phyloP scores from a whole-genome alignment of 2,888 invertebrate genomes.

The Tetragonisca angustula region DNA sequence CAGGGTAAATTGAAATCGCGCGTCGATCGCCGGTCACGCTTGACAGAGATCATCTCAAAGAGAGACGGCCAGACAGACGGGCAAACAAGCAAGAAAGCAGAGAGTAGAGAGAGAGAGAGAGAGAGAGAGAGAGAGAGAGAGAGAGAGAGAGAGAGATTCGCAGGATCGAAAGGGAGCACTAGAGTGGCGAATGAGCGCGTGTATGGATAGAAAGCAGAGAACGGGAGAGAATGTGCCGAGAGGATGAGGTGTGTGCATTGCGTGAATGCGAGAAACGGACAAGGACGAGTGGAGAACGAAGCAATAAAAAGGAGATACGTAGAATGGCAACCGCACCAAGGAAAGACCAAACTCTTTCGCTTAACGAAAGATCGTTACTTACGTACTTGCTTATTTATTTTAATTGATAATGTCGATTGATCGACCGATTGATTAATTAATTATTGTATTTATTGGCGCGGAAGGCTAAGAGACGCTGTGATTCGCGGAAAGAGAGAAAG shows the following conservation, averaged over 20 bases:
- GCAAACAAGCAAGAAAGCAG: constrained; percentile 1
- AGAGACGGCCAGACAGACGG: constrained; percentile 46
- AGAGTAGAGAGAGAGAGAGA: not conserved
- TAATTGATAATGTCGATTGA: constrained; percentile 65
- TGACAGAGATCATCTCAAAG: constrained; percentile 35
- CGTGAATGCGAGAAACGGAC: constrained; percentile 36
- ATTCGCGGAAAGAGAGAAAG: constrained; percentile 1
- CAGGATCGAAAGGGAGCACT: constrained; percentile 19
- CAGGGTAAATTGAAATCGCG: constrained; percentile 3
- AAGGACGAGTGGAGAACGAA: constrained; percentile 35
- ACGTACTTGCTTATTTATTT: constrained; percentile 78
- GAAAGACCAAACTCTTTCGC: constrained; percentile 81
- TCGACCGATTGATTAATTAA: constrained; percentile 65
- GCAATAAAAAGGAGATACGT: constrained; percentile 63
- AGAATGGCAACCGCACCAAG: constrained; percentile 80
- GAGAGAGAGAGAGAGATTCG: constrained; percentile 1
- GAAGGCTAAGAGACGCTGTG: constrained; percentile 65
- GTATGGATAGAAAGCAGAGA: not conserved
- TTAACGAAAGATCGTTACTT: constrained; percentile 74
- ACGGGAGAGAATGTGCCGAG: not conserved
- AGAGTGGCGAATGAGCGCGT: constrained; percentile 5
- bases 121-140: not conserved
- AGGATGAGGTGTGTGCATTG: not conserved
- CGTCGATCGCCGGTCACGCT: constrained; percentile 31
- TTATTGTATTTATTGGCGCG: constrained; percentile 79